Base-by-base conservation (phyloP, 2,797 vertebrate species). In the Prionace glauca region DNA sequence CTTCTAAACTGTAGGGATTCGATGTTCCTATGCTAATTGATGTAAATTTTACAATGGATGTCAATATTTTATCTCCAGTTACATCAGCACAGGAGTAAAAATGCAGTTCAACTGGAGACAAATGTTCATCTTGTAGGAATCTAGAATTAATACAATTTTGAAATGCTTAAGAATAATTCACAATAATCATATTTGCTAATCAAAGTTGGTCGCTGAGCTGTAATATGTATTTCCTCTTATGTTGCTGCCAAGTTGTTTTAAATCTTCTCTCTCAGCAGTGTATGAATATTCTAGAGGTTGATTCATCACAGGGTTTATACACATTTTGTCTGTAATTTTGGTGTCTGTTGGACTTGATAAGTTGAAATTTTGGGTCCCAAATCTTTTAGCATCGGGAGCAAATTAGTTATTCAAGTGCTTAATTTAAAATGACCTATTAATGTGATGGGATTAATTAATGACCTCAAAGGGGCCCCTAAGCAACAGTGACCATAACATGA, bases 381-480 rank as follows among this genome's bases (percentile, higher is more conserved):
- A 67, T 92, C 62, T 67, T 92, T 32, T 56, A 45, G 41, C 18
- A 84, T 22, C 36, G 14, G 2, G 79, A 84, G 36, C 14, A 36
- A 79, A 36, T 36, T 16, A 79, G 18, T 41, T 16, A 41, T 81
- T 36, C 36, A 79, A 18, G 77, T 36, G 79, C 20, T 7, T 81
- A 18, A 97, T 97, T 96, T 69, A 69, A 69, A 69, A 69, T 69
- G 18, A 20, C 16, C 67, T 69, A 18, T 18, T 20, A 67, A 1
- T 67, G 65, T 16, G 65, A 67, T 1, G 16, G 65, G 65, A 67
- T 67, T 67, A 67, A 67, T 67, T 67, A 69, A 18, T 69, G 67
- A 69, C 67, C 67, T 69, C 67, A 69, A 69, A 69, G 67, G 16
- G 18, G 18, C 67, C 16, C 2, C 67, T 18, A 69, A 14, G 67